A percentile compares a stretch with the other conserved stretches of the same genome.
Conservation (phyloP, 2,888 invertebrate genomes). For the Allacma fusca region DNA sequence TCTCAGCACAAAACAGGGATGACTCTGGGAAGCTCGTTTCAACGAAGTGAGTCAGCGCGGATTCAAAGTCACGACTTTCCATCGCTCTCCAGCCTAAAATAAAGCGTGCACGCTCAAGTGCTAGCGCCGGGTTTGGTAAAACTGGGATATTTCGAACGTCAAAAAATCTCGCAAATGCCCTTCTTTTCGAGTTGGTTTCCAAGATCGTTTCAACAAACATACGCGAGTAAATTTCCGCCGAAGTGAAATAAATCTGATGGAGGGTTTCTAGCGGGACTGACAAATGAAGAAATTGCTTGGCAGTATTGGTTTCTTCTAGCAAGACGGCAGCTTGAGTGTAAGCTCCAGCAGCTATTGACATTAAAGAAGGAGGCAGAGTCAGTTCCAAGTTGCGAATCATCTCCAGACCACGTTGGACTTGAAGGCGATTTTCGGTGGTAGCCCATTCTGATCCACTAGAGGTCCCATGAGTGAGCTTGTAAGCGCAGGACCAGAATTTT, state of each 20-base stretch:
- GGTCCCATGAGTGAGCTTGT: slow-evolving; percentile 26
- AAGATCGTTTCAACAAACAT: slow-evolving; percentile 4
- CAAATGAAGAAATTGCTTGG: slow-evolving; percentile 25
- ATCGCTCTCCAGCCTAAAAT: slow-evolving; percentile 37
- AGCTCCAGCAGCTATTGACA: slow-evolving; percentile 9
- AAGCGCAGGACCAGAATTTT: slow-evolving; percentile 38
- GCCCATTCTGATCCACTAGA: slow-evolving; percentile 18
- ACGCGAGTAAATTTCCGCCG: slow-evolving; percentile 15
- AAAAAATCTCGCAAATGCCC: slow-evolving; percentile 24
- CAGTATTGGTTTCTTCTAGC: slow-evolving; percentile 2
- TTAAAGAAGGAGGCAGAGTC: slow-evolving; percentile 15
- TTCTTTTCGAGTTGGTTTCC: not conserved
- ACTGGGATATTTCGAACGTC: slow-evolving; percentile 22
- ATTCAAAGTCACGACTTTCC: slow-evolving; percentile 29
- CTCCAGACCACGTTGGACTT: slow-evolving; percentile 33
- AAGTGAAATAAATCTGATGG: slow-evolving; percentile 22
- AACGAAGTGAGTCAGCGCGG: slow-evolving; percentile 22
- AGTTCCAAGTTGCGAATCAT: slow-evolving; percentile 35
- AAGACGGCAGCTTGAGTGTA: slow-evolving; percentile 13
- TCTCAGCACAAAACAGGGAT: slow-evolving; percentile 25
- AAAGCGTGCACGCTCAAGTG: slow-evolving; percentile 21
- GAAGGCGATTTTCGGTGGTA: slow-evolving; percentile 10
- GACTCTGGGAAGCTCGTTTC: slow-evolving; percentile 24
- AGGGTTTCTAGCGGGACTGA: not conserved
- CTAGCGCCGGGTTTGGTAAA: not conserved